A percentile compares a stretch with the other conserved stretches of the same genome.
phyloP scores from a whole-genome alignment of 2,113 vertebrate species.

The Ptychochromis oligacanthus region DNA sequence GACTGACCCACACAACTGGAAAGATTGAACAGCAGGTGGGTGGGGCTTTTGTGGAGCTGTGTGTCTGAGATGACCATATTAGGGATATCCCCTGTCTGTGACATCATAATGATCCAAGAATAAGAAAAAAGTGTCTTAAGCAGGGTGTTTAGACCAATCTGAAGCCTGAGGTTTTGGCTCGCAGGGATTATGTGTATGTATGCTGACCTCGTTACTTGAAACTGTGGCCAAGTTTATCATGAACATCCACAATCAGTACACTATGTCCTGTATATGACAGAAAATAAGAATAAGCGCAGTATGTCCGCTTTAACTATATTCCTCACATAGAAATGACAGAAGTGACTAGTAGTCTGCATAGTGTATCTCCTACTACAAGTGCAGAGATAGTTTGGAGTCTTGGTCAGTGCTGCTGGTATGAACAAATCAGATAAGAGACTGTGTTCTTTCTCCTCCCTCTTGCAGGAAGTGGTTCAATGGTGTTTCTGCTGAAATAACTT shows the following conservation, averaged over 20 bases:
- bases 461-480: conserved; percentile 46
- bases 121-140: neutral
- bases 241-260: neutral
- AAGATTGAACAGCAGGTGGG: neutral
- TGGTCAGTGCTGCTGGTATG: neutral
- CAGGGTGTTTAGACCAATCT: neutral
- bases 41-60: neutral
- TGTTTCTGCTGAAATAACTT: conserved; percentile 20
- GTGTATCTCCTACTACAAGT: neutral
- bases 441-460: conserved; percentile 27
- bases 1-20: neutral
- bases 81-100: neutral
- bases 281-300: neutral
- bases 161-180: neutral
- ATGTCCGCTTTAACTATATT: neutral
- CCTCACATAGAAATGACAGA: neutral
- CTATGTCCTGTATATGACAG: neutral
- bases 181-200: neutral
- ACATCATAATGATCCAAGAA: neutral
- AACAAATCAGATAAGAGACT: conserved; percentile 41
- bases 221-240: neutral
- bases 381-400: neutral
- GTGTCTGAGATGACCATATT: neutral
- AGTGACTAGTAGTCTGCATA: neutral
- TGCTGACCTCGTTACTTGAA: neutral